Conservation (phyloP, 2,113 vertebrate species). For the Carollia perspicillata region DNA sequence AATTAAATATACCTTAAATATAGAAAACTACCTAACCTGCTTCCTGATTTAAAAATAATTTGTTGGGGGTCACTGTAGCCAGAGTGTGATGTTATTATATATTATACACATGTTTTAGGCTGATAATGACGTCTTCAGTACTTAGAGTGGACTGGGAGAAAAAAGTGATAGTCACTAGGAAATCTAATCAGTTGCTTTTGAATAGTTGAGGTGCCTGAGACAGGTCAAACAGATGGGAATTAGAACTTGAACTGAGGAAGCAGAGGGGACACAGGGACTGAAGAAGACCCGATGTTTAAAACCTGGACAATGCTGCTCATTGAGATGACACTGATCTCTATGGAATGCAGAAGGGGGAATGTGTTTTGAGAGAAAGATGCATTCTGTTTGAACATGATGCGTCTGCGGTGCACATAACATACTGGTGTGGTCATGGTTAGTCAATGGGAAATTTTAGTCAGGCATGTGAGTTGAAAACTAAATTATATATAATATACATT, state of each 20-base stretch:
- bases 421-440: not conserved
- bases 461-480: not conserved
- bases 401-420: not conserved
- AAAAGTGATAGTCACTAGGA: not conserved
- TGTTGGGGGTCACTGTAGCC: not conserved
- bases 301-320: not conserved
- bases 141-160: not conserved
- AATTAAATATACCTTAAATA: not conserved
- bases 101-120: not conserved
- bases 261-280: not conserved
- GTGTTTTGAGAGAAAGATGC: not conserved
- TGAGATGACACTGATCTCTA: not conserved
- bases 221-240: not conserved
- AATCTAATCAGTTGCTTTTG: not conserved
- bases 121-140: not conserved
- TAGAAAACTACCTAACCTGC: not conserved
- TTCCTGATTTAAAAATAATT: conserved; percentile 46
- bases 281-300: not conserved
- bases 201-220: not conserved
- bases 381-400: not conserved
- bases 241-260: not conserved
- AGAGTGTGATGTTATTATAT: not conserved
- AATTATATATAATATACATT: not conserved
- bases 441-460: not conserved
- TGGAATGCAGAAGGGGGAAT: not conserved